phyloP scores from a whole-genome alignment of 1,140 invertebrate genomes.

The Marisa cornuarietis region DNA sequence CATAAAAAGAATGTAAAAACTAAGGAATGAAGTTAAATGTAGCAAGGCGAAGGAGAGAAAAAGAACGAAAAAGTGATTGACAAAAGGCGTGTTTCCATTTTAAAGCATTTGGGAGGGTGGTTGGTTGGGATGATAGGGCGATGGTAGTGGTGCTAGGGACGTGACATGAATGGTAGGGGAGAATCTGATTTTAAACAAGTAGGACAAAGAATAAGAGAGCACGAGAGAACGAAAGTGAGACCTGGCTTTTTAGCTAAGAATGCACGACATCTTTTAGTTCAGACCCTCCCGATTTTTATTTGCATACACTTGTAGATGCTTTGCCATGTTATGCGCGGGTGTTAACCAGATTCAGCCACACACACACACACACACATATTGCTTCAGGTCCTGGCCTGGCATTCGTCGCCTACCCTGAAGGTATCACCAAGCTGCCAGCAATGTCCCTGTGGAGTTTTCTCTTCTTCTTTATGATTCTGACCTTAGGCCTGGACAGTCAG shows the following conservation, averaged over 20 bases:
- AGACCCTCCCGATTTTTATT: too few species aligned
- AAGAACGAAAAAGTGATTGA: background rate
- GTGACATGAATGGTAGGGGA: too few species aligned
- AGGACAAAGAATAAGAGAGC: background rate
- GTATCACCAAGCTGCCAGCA: constrained; percentile 91
- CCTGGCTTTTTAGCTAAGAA: too few species aligned
- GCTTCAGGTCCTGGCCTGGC: constrained; percentile 86
- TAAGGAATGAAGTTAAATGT: background rate
- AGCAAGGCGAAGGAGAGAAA: background rate
- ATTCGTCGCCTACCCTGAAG: constrained; percentile 96
- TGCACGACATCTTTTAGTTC: too few species aligned
- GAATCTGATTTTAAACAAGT: background rate
- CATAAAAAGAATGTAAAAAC: background rate
- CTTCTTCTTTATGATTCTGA: constrained; percentile 97
- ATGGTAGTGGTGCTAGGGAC: too few species aligned
- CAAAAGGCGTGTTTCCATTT: too few species aligned
- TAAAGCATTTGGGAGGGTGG: too few species aligned
- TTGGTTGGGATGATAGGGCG: too few species aligned
- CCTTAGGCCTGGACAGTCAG: constrained; percentile 88
- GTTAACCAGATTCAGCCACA: background rate
- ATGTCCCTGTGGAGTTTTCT: constrained; percentile 94
- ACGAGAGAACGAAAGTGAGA: background rate
- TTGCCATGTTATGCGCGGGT: too few species aligned
- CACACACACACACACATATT: constrained; percentile 11
- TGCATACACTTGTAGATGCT: too few species aligned